Percentiles rank a stretch among this genome's conserved stretches.
phyloP scores from a whole-genome alignment of 2,797 vertebrate species.

The Australoheros facetus region DNA sequence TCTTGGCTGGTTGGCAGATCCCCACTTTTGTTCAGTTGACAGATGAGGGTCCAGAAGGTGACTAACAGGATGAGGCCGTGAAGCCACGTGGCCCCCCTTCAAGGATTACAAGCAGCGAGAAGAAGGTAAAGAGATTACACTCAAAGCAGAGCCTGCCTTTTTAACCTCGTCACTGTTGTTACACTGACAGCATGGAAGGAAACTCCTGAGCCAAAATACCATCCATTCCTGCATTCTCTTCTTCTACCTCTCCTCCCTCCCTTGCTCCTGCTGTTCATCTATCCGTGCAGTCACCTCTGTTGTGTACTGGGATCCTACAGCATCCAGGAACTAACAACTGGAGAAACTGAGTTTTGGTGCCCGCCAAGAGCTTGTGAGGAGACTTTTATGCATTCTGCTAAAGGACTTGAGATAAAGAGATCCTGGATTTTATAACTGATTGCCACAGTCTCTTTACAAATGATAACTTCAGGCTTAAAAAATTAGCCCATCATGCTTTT shows the following conservation, averaged over 20 bases:
- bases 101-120: slow-evolving; percentile 89
- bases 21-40: slow-evolving; percentile 68
- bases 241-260: slow-evolving; percentile 23
- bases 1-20: slow-evolving; percentile 37
- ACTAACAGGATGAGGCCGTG: slow-evolving; percentile 92
- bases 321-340: slow-evolving; percentile 47
- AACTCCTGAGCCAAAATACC: slow-evolving; percentile 37
- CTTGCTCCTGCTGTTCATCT: slow-evolving; percentile 31
- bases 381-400: slow-evolving; percentile 23
- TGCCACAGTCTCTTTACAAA: slow-evolving; percentile 58
- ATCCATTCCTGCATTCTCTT: not conserved
- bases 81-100: slow-evolving; percentile 82
- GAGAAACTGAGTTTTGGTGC: slow-evolving; percentile 38
- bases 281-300: slow-evolving; percentile 42
- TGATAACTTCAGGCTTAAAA: slow-evolving; percentile 58
- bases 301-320: slow-evolving; percentile 44
- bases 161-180: slow-evolving; percentile 84
- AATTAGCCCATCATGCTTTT: slow-evolving; percentile 85
- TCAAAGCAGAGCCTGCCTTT: slow-evolving; percentile 81
- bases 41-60: slow-evolving; percentile 88
- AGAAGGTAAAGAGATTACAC: slow-evolving; percentile 93
- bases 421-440: slow-evolving; percentile 42
- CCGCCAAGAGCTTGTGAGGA: slow-evolving; percentile 36
- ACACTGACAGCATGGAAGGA: slow-evolving; percentile 45
- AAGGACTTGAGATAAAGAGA: slow-evolving; percentile 59